phyloP scores from a whole-genome alignment of 2,113 vertebrate species.

The Turnix velox region DNA sequence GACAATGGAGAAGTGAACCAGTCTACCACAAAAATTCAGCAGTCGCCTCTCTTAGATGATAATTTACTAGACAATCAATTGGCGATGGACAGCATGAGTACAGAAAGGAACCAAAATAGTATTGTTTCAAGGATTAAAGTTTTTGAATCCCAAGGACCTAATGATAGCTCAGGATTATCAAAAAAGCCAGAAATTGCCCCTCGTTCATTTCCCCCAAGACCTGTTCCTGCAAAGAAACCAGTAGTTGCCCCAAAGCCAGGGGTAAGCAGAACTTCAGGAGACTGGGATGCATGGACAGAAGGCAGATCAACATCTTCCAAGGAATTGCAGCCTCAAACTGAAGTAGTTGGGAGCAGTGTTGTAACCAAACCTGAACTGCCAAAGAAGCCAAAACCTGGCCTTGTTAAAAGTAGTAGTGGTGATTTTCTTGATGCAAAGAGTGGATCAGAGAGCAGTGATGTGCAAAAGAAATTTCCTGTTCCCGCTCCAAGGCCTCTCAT shows the following conservation, averaged over 20 bases:
- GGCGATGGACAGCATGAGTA: conserved; percentile 75
- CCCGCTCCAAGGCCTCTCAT: conserved; percentile 76
- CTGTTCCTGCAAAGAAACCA: conserved; percentile 81
- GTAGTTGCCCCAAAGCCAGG: conserved; percentile 73
- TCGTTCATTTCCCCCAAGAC: conserved; percentile 70
- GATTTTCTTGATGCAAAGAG: conserved; percentile 56
- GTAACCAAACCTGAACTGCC: conserved; percentile 78
- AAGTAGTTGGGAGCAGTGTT: conserved; percentile 29
- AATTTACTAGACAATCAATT: conserved; percentile 58
- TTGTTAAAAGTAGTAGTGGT: conserved; percentile 63
- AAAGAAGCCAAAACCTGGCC: conserved; percentile 76
- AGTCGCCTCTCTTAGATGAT: conserved; percentile 70
- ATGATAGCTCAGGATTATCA: conserved; percentile 64
- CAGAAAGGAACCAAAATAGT: conserved; percentile 76
- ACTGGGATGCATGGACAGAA: conserved; percentile 64
- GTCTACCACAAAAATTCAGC: neutral
- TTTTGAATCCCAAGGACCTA: conserved; percentile 80
- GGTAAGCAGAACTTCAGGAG: conserved; percentile 65
- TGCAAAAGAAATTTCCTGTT: conserved; percentile 51
- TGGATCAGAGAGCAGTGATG: neutral
- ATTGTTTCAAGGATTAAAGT: conserved; percentile 87
- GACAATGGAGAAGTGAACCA: conserved; percentile 42
- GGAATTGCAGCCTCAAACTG: conserved; percentile 51
- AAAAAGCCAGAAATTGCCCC: conserved; percentile 78
- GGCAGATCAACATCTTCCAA: conserved; percentile 44